Evolutionary conservation across 2,888 invertebrate species (phyloP).

Genomic region (Perdita meconis): DNA sequence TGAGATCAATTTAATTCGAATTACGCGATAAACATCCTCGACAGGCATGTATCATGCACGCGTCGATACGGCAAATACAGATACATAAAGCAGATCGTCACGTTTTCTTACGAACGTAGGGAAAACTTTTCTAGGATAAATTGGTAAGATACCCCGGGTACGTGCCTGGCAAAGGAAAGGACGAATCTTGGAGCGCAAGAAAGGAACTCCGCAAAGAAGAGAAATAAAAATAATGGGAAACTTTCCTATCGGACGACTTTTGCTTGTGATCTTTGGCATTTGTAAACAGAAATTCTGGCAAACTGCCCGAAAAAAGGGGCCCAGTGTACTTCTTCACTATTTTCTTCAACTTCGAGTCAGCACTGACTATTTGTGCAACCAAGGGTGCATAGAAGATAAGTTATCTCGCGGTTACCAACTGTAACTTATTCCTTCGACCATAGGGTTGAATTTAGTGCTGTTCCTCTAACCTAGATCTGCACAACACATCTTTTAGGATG

Average conservation of each 20-base stretch:
- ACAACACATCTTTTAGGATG: no score
- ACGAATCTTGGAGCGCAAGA: constrained; percentile 56
- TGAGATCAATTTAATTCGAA: constrained; percentile 37
- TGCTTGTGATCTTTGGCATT: constrained; percentile 77
- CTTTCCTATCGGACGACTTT: constrained; percentile 67
- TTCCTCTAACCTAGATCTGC: no score
- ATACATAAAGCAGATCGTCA: not conserved
- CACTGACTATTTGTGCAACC: constrained; percentile 27
- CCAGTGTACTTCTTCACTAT: constrained; percentile 13
- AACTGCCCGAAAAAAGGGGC: constrained; percentile 56
- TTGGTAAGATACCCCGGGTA: constrained; percentile 56
- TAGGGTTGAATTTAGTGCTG: constrained; percentile 4
- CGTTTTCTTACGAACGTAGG: not conserved
- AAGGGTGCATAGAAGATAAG: constrained; percentile 36
- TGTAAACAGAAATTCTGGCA: constrained; percentile 79
- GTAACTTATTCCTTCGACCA: constrained; percentile 29
- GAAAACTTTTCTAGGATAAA: constrained; percentile 57
- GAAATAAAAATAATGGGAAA: constrained; percentile 53
- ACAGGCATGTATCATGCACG: constrained; percentile 10
- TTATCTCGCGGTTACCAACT: constrained; percentile 18
- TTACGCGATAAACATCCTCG: constrained; percentile 39
- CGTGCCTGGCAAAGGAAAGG: constrained; percentile 35
- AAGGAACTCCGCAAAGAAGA: not conserved
- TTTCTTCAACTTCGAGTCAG: constrained; percentile 20
- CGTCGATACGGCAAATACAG: constrained; percentile 6